Base-by-base conservation (phyloP, 2,113 vertebrate species). In the Motacilla alba region DNA sequence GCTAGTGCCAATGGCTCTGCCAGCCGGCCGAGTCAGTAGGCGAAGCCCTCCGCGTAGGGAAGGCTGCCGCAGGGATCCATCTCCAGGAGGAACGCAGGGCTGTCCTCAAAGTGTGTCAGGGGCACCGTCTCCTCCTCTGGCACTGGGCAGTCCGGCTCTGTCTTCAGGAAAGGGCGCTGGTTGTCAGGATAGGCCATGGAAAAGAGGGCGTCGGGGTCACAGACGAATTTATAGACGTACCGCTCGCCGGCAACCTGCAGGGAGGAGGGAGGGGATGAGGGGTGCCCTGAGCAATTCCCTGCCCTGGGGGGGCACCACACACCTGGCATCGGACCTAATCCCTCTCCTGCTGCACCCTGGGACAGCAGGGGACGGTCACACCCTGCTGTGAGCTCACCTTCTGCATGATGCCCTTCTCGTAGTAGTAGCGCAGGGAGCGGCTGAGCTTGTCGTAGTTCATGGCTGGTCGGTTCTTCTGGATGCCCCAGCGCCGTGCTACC, bases 371-470 rank as follows among this genome's bases (percentile, higher is more conserved):
- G 64, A 52, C 0, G 0, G 49, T 16, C 24, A 27, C 24, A 4
- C 4, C 8, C 44, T 13, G 15, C 18, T 6, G 37, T 2, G 6
- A 23, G 14, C 97, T 97, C 91, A 97, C 99, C 99, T 99, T 99
- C 98, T 99, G 99, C 99, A 99, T 99, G 98, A 99, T 99, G 97
- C 99, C 99, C 95, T 99, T 99, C 97, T 99, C 99, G 0, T 99
- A 99, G 98, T 99, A 99, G 95, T 99, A 99, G 79, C 99, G 99
- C 87, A 99, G 98, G 12, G 99, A 99, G 59, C 99, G 99, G 97
- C 99, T 99, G 90, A 99, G 98, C 95, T 99, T 99, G 98, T 99
- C 99, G 0, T 99, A 99, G 97, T 99, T 99, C 99, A 99, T 99
- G 68, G 99, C 99, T 0, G 99, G 99, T 9, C 99, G 94, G 97